Evolutionary conservation across 2,113 vertebrate species (phyloP).

Genomic region (Colius striatus): DNA sequence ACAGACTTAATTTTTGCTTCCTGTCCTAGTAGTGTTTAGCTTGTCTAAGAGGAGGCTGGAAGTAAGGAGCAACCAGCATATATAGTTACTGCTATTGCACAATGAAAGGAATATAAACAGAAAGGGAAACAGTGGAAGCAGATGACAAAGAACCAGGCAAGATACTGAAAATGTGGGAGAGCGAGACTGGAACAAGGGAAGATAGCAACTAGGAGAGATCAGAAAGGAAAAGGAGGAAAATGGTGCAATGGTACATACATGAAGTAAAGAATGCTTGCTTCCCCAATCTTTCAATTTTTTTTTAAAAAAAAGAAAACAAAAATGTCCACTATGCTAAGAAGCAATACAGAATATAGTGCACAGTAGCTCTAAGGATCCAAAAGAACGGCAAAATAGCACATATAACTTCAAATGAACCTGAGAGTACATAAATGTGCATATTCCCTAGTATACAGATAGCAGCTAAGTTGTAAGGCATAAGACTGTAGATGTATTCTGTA

Average conservation of each 20-base stretch:
- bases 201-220: accelerated
- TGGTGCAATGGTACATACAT: accelerated
- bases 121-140: neutral
- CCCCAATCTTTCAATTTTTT: neutral
- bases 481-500: neutral
- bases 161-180: neutral
- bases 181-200: neutral
- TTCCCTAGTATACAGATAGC: neutral
- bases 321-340: neutral
- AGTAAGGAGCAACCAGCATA: neutral
- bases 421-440: neutral
- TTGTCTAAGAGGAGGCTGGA: neutral
- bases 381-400: neutral
- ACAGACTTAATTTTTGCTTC: neutral
- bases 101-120: neutral
- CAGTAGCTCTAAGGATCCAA: neutral
- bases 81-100: neutral
- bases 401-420: neutral
- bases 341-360: neutral
- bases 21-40: neutral
- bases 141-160: neutral
- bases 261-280: neutral
- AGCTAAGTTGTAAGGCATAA: neutral
- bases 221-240: neutral
- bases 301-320: neutral